A percentile compares a stretch with the other conserved stretches of the same genome.
These are phyloP conservation scores for Frieseomelitta varia DNA, from an alignment of 1,140 invertebrate species.

Conservation along the genomic window DNA sequence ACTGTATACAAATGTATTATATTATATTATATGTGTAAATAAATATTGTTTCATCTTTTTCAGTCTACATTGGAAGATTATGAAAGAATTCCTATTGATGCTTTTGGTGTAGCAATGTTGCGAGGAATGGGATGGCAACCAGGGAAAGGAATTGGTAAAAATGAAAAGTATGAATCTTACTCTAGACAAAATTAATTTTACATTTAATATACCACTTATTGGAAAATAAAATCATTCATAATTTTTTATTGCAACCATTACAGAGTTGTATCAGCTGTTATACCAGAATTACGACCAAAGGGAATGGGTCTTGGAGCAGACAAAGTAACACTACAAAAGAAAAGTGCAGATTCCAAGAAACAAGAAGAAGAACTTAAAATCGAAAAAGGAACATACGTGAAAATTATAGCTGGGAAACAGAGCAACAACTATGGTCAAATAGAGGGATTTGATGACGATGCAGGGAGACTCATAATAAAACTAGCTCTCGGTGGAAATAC, in stretches of 20 bases:
- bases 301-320: constrained; percentile 96
- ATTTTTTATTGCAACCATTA: constrained; percentile 56
- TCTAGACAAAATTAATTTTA: background rate
- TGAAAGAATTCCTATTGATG: constrained; percentile 92
- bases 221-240: background rate
- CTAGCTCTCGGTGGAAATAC: constrained; percentile 87
- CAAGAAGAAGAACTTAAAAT: constrained; percentile 86
- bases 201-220: background rate
- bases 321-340: constrained; percentile 84
- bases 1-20: background rate
- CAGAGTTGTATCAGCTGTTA: constrained; percentile 82
- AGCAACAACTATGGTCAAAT: constrained; percentile 92
- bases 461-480: constrained; percentile 90
- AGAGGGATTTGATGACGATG: constrained; percentile 93
- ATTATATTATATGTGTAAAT: background rate
- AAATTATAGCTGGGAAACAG: constrained; percentile 88
- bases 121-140: constrained; percentile 97
- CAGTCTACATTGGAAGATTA: constrained; percentile 92
- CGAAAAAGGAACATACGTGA: constrained; percentile 87
- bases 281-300: constrained; percentile 89
- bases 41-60: constrained; percentile 34
- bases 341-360: constrained; percentile 79
- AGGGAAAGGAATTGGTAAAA: constrained; percentile 87
- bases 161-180: constrained; percentile 81
- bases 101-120: constrained; percentile 95